Evolutionary conservation across 2,888 invertebrate species (phyloP).

Genomic region (Dioctria linearis): DNA sequence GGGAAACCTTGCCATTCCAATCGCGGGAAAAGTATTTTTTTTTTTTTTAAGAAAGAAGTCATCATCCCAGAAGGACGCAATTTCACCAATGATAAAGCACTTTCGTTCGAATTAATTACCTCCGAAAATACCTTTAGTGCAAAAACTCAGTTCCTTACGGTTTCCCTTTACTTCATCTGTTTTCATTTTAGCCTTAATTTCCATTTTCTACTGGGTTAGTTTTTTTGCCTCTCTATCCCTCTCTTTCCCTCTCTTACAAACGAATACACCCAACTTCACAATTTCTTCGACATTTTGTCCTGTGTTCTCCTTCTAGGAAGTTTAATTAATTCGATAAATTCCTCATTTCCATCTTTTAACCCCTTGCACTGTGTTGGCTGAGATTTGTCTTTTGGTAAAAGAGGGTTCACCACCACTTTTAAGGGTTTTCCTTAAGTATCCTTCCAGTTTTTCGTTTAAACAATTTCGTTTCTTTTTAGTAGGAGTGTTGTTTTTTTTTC

Average conservation of each 20-base stretch:
- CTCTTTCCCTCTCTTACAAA: too few species aligned
- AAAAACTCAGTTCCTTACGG: constrained; percentile 29
- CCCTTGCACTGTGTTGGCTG: constrained; percentile 22
- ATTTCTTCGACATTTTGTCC: too few species aligned
- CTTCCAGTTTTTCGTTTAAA: neutral
- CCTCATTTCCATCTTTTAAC: constrained; percentile 53
- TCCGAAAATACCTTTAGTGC: constrained; percentile 43
- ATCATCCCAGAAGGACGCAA: constrained; percentile 46
- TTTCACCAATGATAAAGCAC: constrained; percentile 54
- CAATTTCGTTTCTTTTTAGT: neutral
- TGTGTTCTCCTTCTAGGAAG: neutral
- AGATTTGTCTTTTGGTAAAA: constrained; percentile 39
- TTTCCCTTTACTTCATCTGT: constrained; percentile 35
- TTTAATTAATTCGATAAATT: constrained; percentile 57
- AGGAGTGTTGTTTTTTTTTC: constrained; percentile 13
- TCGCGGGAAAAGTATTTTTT: neutral
- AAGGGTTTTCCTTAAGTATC: neutral
- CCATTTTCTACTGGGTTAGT: constrained; percentile 8
- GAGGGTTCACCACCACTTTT: constrained; percentile 36
- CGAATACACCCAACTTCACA: too few species aligned
- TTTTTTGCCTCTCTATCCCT: neutral
- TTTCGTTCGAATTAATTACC: constrained; percentile 55
- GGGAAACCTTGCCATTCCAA: too few species aligned
- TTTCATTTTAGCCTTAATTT: constrained; percentile 32
- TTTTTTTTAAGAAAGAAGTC: constrained; percentile 30